Conservation (phyloP, 2,113 vertebrate genomes). For the Heterotis niloticus region DNA sequence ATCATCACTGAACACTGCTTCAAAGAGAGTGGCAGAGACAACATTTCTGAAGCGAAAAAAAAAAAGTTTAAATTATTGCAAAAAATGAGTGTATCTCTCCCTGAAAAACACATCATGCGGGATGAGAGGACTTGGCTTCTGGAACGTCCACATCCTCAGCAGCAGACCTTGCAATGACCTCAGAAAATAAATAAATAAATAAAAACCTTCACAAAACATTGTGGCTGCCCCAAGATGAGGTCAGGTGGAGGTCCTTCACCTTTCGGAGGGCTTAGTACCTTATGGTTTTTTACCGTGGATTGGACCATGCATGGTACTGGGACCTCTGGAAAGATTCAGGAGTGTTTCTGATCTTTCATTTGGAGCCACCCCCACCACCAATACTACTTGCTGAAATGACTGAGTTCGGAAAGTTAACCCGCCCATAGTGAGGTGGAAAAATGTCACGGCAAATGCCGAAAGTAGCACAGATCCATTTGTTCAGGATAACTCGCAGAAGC, state of each 20-base stretch:
- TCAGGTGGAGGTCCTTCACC: background rate
- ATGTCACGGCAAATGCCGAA: background rate
- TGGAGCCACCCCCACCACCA: background rate
- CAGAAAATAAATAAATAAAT: background rate
- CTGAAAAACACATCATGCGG: background rate
- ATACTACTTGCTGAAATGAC: conserved; percentile 9
- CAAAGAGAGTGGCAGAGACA: background rate
- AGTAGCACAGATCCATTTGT: background rate
- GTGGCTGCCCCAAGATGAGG: background rate
- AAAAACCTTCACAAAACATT: background rate
- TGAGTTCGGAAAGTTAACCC: conserved; percentile 11
- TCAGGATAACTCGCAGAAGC: too few species aligned
- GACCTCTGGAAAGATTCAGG: background rate
- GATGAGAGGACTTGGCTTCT: too few species aligned
- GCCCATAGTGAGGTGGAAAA: background rate
- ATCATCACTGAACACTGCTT: background rate
- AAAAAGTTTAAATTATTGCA: background rate
- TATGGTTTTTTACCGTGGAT: background rate
- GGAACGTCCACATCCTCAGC: background rate
- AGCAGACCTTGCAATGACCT: background rate
- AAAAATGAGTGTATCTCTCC: background rate
- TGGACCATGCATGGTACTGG: too few species aligned
- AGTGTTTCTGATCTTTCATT: conserved; percentile 6
- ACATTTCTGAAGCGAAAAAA: background rate
- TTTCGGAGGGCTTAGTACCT: too few species aligned